A percentile compares a stretch with the other conserved stretches of the same genome.
Evolutionary conservation across 2,113 vertebrate genomes (phyloP).

Genomic region (Dasyprocta punctata): DNA sequence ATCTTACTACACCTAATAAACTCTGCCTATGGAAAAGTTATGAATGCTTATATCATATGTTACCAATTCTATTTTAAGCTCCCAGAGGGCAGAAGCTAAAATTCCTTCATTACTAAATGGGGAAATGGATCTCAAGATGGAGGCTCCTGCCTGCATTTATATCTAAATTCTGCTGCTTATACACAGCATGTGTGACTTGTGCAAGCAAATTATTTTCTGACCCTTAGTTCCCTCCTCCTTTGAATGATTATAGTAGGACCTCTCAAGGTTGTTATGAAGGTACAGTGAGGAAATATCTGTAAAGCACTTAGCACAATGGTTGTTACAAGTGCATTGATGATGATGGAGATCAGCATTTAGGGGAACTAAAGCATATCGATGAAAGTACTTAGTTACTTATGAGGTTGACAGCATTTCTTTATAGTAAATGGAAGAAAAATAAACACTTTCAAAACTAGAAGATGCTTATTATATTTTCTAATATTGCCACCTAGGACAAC

Average conservation of each 20-base stretch:
- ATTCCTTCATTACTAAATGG: neutral
- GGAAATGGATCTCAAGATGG: neutral
- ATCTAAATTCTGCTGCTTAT: neutral
- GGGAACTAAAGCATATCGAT: neutral
- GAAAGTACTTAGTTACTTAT: neutral
- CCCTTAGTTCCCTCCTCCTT: neutral
- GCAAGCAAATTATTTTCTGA: neutral
- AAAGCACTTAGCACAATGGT: neutral
- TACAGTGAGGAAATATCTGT: neutral
- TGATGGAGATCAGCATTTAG: neutral
- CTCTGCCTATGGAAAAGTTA: neutral
- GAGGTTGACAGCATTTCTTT: neutral
- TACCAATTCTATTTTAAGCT: neutral
- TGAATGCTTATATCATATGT: neutral
- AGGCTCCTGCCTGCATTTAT: neutral
- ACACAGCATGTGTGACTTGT: neutral
- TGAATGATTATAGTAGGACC: neutral
- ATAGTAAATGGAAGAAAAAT: slow-evolving; percentile 25
- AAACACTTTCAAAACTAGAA: slow-evolving; percentile 41
- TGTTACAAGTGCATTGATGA: neutral
- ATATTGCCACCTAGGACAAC: slow-evolving; percentile 43
- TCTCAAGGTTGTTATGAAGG: neutral
- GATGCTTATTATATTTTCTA: slow-evolving; percentile 66
- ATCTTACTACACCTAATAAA: neutral
- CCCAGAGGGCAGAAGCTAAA: neutral